A percentile compares a stretch with the other conserved stretches of the same genome.
phyloP scores from a whole-genome alignment of 2,797 vertebrate species.

The Lepilemur septentrionalis region DNA sequence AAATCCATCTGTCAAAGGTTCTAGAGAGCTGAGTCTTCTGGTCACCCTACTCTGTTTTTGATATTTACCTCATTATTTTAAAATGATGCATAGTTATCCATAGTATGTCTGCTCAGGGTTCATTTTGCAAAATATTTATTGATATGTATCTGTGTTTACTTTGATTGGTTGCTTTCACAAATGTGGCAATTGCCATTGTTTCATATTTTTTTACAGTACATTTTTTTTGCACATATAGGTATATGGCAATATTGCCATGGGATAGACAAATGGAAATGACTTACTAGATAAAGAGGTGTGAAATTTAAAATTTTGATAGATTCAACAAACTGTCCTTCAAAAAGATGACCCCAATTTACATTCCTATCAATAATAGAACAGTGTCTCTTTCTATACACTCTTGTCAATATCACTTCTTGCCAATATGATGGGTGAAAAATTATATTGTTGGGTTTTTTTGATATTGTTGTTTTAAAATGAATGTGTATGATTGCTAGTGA shows the following conservation, averaged over 20 bases:
- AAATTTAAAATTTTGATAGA: not conserved
- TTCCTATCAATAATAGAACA: no score
- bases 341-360: not conserved
- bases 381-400: not conserved
- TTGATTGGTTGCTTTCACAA: not conserved
- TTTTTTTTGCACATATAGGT: not conserved
- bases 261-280: not conserved
- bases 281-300: rapidly evolving
- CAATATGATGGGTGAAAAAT: not conserved
- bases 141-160: not conserved
- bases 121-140: no score
- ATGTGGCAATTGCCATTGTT: not conserved
- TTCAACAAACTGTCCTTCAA: not conserved
- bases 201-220: not conserved
- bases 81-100: no score
- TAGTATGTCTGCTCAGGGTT: not conserved
- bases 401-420: not conserved
- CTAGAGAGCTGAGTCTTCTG: not conserved
- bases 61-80: not conserved
- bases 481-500: not conserved
- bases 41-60: not conserved
- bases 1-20: not conserved
- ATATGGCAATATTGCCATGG: not conserved
- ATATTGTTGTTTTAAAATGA: not conserved
- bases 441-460: no score